A percentile compares a stretch with the other conserved stretches of the same genome.
Conservation (phyloP, 2,797 vertebrate species). For the Catharus ustulatus region DNA sequence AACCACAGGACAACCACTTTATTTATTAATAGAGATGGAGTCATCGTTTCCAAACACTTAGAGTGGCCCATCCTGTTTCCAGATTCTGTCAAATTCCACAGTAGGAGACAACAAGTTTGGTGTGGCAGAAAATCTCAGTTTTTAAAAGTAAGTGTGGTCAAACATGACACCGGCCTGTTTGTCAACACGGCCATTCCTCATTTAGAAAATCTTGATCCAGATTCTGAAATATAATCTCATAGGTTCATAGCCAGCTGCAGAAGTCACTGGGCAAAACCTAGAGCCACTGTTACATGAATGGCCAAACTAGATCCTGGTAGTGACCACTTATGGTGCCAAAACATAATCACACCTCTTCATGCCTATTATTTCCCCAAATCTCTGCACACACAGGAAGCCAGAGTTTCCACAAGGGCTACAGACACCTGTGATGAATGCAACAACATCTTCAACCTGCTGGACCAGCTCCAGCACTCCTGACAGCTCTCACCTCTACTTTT, state of each 20-base stretch:
- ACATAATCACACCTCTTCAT: neutral
- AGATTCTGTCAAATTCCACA: neutral
- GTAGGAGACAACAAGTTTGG: neutral
- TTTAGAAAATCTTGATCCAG: neutral
- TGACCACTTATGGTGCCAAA: neutral
- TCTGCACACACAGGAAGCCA: neutral
- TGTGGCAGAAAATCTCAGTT: neutral
- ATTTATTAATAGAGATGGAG: conserved; percentile 25
- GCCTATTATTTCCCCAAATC: neutral
- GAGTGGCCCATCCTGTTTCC: neutral
- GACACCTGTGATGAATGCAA: neutral
- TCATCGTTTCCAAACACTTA: neutral
- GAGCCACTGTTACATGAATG: neutral
- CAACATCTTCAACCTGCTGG: neutral
- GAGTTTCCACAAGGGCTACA: neutral
- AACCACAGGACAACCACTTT: neutral
- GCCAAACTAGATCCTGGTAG: neutral
- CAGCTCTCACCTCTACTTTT: neutral
- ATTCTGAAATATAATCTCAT: neutral
- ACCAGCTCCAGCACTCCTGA: neutral
- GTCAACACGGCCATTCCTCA: neutral
- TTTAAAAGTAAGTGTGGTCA: neutral
- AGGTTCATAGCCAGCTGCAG: neutral
- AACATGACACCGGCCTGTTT: neutral
- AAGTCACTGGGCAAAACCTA: neutral